A percentile compares a stretch with the other conserved stretches of the same genome.
phyloP scores from a whole-genome alignment of 2,888 invertebrate genomes.

The Meiosimyza platycephala region DNA sequence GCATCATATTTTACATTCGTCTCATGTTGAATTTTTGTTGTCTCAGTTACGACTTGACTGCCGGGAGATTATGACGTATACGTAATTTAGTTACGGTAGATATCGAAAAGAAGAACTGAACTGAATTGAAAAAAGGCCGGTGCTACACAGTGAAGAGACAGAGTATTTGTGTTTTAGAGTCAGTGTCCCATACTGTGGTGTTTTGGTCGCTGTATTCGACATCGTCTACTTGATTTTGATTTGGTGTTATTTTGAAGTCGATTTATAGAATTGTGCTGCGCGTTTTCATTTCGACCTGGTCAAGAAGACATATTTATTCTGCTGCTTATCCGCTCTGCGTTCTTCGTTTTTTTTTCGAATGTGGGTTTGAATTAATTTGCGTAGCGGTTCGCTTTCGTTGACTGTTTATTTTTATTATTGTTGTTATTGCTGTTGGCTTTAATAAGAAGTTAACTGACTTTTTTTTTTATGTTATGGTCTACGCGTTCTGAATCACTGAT shows the following conservation, averaged over 20 bases:
- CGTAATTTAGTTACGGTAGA: neutral
- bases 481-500: constrained; percentile 22
- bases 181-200: constrained; percentile 25
- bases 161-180: neutral
- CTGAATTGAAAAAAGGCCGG: neutral
- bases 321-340: neutral
- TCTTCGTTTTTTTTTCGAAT: neutral
- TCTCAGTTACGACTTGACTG: constrained; percentile 46
- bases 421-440: too few relatives aligned
- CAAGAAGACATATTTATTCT: too few relatives aligned
- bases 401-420: too few relatives aligned
- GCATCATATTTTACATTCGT: neutral
- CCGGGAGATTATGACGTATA: constrained; percentile 37
- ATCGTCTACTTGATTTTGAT: constrained; percentile 19
- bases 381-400: neutral
- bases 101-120: neutral
- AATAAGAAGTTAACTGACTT: too few relatives aligned
- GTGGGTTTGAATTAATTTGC: constrained; percentile 22
- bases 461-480: too few relatives aligned
- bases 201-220: constrained; percentile 19
- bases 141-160: constrained; percentile 6
- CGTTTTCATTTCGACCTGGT: too few relatives aligned
- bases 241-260: constrained; percentile 1
- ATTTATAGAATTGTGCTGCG: too few relatives aligned
- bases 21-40: constrained; percentile 29